Base-by-base conservation (phyloP, 2,797 vertebrate species). In the Cynodonichthys magdalenae region DNA sequence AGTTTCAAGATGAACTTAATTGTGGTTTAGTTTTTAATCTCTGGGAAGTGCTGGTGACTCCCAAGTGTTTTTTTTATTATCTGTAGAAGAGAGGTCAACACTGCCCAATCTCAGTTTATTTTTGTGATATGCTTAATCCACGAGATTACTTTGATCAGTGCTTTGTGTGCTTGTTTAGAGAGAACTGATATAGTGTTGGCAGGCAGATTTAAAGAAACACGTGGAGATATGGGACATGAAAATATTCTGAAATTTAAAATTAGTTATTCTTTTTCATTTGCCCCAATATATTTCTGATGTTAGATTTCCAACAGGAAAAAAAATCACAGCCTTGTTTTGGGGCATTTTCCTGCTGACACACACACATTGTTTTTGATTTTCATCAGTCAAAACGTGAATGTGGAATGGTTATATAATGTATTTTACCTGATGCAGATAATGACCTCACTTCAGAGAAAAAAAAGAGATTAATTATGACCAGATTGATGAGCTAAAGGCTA, bases 111-210 rank as follows among this genome's bases (percentile, higher is more conserved):
- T 19, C 41, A 61, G 29, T 12, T 24, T 24, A 24, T 59, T 45
- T 80, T 66, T 71, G 73, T 74, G 66, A 80, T 77, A 79, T 50
- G 49, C 42, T 63, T 82, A 82, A 88, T 86, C 88, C 81, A 63
- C 61, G 78, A 63, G 85, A 85, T 86, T 75, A 59, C 45, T 81
- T 71, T 66, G 66, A 67, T 76, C 36, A 46, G 52, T 54, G 15
- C 63, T 76, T 74, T 69, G 53, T 80, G 62, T 57, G 31, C 51
- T 15, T 28, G 50, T 66, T 45, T 45, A 66, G 59, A 53, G 54
- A 51, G 19, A 64, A 55, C 34, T 52, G 49, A 27, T 34, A 27
- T 41, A 49, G 9, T 49, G 47, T 1, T 53, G 18, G 44, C 44
- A 72, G 61, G 39, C 55, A 28, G 66, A 57, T 69, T 68, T 61